Conservation (phyloP, 2,888 invertebrate genomes). For the Caradrina kadenii region DNA sequence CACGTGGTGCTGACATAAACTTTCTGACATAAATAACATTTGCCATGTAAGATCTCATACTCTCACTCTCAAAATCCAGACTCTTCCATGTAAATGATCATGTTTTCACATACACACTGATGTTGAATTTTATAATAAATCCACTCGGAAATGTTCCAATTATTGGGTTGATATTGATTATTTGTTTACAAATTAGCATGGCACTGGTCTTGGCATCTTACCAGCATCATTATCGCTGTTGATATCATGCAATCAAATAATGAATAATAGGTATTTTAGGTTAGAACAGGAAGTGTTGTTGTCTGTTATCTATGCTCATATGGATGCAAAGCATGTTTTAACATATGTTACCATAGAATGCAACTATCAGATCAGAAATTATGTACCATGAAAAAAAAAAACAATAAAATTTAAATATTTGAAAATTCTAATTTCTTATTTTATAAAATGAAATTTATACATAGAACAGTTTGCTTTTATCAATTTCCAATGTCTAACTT, state of each 20-base stretch:
- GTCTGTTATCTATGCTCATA: conserved; percentile 10
- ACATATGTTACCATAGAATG: conserved; percentile 21
- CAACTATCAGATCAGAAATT: not conserved
- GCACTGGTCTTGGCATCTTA: conserved; percentile 31
- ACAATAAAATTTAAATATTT: not conserved
- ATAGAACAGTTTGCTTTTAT: too few relatives aligned
- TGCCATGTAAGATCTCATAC: not conserved
- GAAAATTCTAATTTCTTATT: not conserved
- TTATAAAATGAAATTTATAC: not conserved
- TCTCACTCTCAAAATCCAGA: not conserved
- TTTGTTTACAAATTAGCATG: conserved; percentile 50
- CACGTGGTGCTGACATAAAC: conserved; percentile 67
- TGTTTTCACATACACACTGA: not conserved
- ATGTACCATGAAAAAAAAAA: not conserved
- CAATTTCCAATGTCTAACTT: too few relatives aligned
- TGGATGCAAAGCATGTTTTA: conserved; percentile 5
- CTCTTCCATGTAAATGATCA: not conserved
- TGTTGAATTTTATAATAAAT: not conserved
- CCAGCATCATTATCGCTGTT: conserved; percentile 10
- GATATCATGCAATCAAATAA: conserved; percentile 10
- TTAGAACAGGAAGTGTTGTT: conserved; percentile 28
- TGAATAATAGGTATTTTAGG: conserved; percentile 43
- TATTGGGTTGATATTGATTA: conserved; percentile 6
- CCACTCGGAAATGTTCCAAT: not conserved
- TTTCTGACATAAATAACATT: conserved; percentile 24